Evolutionary conservation across 1,140 invertebrate species (phyloP).

Genomic region (Orchesella cincta): DNA sequence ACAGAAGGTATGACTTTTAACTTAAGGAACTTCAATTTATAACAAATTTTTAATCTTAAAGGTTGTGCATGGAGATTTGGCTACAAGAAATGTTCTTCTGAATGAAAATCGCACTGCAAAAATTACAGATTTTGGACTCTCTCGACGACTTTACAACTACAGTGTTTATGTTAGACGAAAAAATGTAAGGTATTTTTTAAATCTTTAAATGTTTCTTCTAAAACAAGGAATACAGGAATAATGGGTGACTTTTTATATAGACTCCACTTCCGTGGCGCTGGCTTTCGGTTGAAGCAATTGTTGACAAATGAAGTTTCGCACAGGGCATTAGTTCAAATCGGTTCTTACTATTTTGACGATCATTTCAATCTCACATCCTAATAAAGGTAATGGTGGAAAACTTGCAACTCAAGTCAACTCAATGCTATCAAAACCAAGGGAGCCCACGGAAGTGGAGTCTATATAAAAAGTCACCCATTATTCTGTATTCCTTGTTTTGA

Average conservation of each 20-base stretch:
- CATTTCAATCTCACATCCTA: no score
- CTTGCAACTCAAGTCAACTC: no score
- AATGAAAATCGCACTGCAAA: background rate
- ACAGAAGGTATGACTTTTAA: background rate
- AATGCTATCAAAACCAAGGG: no score
- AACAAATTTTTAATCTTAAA: background rate
- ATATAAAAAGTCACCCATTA: background rate
- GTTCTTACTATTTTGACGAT: no score
- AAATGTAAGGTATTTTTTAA: no score
- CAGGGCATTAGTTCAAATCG: no score
- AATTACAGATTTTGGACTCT: constrained; percentile 11
- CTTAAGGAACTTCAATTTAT: background rate
- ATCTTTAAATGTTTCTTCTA: background rate
- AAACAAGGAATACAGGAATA: background rate
- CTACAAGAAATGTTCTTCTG: constrained; percentile 1
- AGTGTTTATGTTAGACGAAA: background rate
- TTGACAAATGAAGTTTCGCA: no score
- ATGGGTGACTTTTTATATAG: background rate
- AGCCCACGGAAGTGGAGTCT: constrained; percentile 12
- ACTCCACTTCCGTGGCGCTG: constrained; percentile 12
- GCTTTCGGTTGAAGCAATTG: no score
- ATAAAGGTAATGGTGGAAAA: no score
- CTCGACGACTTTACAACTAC: constrained; percentile 4
- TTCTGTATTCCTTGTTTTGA: background rate
- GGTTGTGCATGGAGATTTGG: constrained; percentile 4